Percentiles rank a stretch among this genome's conserved stretches.
Evolutionary conservation across 1,140 invertebrate species (phyloP).

Genomic region (Geopemphigus sp.): DNA sequence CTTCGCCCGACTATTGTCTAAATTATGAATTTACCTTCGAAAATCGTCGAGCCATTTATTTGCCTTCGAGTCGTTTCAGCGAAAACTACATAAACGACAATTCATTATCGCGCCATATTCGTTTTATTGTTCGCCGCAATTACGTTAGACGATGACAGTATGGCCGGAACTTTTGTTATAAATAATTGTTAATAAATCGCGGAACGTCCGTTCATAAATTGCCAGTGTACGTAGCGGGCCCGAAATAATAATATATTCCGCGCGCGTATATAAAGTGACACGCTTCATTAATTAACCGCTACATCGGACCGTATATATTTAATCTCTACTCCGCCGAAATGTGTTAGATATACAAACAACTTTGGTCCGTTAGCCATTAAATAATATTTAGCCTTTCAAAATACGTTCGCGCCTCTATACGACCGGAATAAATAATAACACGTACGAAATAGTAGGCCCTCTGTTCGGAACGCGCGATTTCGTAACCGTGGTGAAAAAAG

Average conservation of each 20-base stretch:
- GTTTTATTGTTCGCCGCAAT: no score
- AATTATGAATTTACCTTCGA: no score
- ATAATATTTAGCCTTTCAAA: slow-evolving; percentile 1
- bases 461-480: no score
- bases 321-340: background rate
- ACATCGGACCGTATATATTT: background rate
- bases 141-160: no score
- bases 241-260: background rate
- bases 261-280: background rate
- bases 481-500: no score
- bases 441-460: no score
- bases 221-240: background rate
- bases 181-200: slow-evolving; percentile 3
- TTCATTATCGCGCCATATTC: no score
- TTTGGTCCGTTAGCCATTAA: background rate
- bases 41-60: no score
- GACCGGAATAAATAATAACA: slow-evolving; percentile 8
- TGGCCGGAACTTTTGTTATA: background rate
- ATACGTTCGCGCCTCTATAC: no score
- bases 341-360: background rate
- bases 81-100: no score
- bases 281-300: slow-evolving; percentile 6
- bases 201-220: background rate
- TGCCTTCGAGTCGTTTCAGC: no score
- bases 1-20: no score